Evolutionary conservation across 2,797 vertebrate genomes (phyloP), one percentile per base, ranked within the genome.

Genomic region (Macroramphosus scolopax): DNA sequence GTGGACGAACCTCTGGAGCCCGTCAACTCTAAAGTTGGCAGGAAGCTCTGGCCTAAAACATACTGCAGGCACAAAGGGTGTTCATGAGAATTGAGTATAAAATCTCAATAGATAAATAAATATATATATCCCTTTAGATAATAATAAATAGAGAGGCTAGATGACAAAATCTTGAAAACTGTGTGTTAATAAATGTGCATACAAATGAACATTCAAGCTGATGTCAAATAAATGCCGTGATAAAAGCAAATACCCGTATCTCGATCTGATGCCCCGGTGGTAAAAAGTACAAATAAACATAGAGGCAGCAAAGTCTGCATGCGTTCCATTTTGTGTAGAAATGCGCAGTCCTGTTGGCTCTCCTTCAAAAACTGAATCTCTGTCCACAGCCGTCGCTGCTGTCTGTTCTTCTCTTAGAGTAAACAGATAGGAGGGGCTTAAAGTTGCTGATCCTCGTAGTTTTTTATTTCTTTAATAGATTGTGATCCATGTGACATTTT

Each of bases 31-130:
- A 37, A 92, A 75, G 55, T 84, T 86, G 0, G 28, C 58, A 9
- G 58, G 6, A 33, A 89, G 44, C 9, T 76, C 60, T 11, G 93
- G 92, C 37, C 73, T 87, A 9, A 49, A 13, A 51, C 93, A 95
- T 1, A 62, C 87, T 88, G 57, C 7, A 68, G 36, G 0, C 32
- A 78, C 16, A 71, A 51, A 63, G 2, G 1, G 3, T 20, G 41
- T 37, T 3, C 22, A 68, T 50, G 5, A 41, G n/a, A n/a, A n/a
- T n/a, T n/a, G n/a, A n/a, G n/a, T n/a, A n/a, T n/a, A n/a, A n/a
- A n/a, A n/a, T n/a, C n/a, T n/a, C n/a, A n/a, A n/a, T n/a, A n/a
- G n/a, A n/a, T n/a, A n/a, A n/a, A n/a, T n/a, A n/a, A n/a, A n/a
- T n/a, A n/a, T n/a, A n/a, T n/a, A n/a, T n/a, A n/a, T n/a, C n/a